phyloP scores from a whole-genome alignment of 2,888 invertebrate genomes.

The Copidosoma aretas region DNA sequence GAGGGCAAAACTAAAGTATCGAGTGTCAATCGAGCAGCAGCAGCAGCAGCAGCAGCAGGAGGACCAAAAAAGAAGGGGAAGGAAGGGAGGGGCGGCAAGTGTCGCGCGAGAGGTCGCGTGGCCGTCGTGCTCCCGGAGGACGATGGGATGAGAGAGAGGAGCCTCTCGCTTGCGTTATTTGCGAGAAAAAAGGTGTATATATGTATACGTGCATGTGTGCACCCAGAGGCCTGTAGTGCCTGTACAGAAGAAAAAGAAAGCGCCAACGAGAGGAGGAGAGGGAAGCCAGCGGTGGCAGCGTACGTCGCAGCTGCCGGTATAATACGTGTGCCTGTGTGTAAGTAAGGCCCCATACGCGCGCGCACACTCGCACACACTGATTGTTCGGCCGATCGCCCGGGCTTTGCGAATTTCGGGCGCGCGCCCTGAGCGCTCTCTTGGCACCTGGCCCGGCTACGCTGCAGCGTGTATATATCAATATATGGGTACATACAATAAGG shows the following conservation, averaged over 20 bases:
- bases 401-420: slow-evolving; percentile 12
- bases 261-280: background rate
- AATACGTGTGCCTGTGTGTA: too few species aligned
- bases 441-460: too few species aligned
- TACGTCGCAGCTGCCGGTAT: too few species aligned
- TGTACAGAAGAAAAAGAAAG: background rate
- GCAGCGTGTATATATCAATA: too few species aligned
- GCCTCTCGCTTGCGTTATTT: slow-evolving; percentile 51
- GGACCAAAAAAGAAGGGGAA: background rate
- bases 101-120: slow-evolving; percentile 52
- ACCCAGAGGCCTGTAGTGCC: too few species aligned
- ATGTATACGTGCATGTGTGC: too few species aligned
- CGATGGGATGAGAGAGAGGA: slow-evolving; percentile 47
- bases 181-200: slow-evolving; percentile 46
- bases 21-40: slow-evolving; percentile 4
- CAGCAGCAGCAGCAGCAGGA: background rate
- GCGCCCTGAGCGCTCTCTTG: background rate
- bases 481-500: too few species aligned
- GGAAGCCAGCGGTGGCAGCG: too few species aligned
- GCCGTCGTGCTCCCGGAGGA: slow-evolving; percentile 13
- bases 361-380: background rate
- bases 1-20: too few species aligned
- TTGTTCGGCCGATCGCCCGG: background rate
- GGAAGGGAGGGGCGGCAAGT: slow-evolving; percentile 33
- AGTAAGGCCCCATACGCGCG: background rate